Base-by-base conservation (phyloP, 2,888 invertebrate genomes). In the Apantesis nais region DNA sequence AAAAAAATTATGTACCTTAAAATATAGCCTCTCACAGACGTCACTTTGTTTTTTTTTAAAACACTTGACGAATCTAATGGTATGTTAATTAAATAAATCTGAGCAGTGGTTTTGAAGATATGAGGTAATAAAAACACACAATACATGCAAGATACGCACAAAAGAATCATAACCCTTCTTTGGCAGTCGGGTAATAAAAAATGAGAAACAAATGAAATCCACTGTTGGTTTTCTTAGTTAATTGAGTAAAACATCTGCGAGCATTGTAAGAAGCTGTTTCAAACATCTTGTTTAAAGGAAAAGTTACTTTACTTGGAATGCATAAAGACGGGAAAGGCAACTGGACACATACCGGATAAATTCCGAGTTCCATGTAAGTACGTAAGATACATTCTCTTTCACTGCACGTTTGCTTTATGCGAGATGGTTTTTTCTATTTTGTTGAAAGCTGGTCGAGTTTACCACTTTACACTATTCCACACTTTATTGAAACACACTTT, bases 241-340 rank as follows among this genome's bases (percentile, higher is more conserved):
- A 75, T 72, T 66, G 63, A 66, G 19, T 62, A 25, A 48, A 73
- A 19, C 60, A 68, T 65, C 62, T 66, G 60, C 11, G n/a, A 72
- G 61, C 63, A 68, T 68, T 67, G 63, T 65, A 48, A 65, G 67
- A 44, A 65, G 71, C 34, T 61, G 70, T 74, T 75, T 71, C 41
- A 74, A 73, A 74, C 55, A 72, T 69, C 58, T 58, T 71, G 76
- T 19, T 77, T 52, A 64, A 71, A 79, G 80, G 61, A 74, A 80
- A 75, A 77, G 74, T 72, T 78, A 71, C 34, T 55, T 68, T 77
- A 76, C 80, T 72, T 22, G 66, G 76, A 78, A 80, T 72, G 68
- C 68, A 71, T 74, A 58, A 71, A 66, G 70, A 74, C 71, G 61
- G 76, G 73, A 64, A 63, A 68, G 71, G 73, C 60, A 70, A 74